Evolutionary conservation across 2,797 vertebrate genomes (phyloP), one percentile per base, ranked within the genome.

Genomic region (Chloroceryle inda): DNA sequence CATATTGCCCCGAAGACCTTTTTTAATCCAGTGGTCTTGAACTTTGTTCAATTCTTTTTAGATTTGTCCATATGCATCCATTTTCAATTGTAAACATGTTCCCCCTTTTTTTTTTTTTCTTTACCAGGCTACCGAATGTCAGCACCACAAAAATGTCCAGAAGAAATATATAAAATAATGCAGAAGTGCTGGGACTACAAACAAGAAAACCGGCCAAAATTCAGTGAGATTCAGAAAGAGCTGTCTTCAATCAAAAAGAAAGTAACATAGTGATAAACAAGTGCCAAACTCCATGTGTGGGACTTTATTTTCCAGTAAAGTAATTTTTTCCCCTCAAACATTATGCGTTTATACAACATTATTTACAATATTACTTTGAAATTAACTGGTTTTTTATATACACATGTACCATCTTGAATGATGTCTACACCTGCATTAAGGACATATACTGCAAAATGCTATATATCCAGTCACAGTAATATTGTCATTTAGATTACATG

Each of bases 131-230:
- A 99, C 98, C 98, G 99, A 95, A 99, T 99, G 99, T 98, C 99
- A 72, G 98, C 99, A 75, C 99, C 99, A 13, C 99, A 99, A 94
- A 99, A 99, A 90, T 99, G 99, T 95, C 99, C 99, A 40, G 99
- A 99, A 29, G 99, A 99, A n/a, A 98, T 99, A 77, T 98, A 98
- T 97, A 99, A 98, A 97, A 98, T 99, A 97, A 99, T 99, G 99
- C 98, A 98, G 97, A 98, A 97, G 45, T 99, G 99, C 94, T 99
- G 99, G 99, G 99, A 99, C 96, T 99, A 99, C 97, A 99, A 98
- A 79, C 98, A 99, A 1, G 99, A 99, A 89, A 99, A 99, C 33
- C 97, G 99, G 6, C 99, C 99, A 87, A 99, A 99, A 94, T 99
- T 99, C 97, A 98, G 86, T 3, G 99, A 99, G 73, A 98, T 99